phyloP scores from a whole-genome alignment of 2,113 vertebrate genomes.

The Zeus faber region DNA sequence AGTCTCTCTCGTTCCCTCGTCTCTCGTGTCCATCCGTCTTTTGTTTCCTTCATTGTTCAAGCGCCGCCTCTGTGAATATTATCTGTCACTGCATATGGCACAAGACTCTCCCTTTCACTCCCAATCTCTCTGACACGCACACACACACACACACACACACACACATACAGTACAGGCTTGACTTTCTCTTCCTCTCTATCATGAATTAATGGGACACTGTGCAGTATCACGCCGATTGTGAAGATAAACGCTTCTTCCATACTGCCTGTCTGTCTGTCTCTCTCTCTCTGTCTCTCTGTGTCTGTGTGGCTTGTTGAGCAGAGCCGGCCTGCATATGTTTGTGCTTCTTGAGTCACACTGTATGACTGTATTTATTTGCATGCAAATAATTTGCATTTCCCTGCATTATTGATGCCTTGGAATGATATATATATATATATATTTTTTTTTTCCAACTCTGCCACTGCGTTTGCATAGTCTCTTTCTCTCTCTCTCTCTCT shows the following conservation, averaged over 20 bases:
- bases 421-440: neutral
- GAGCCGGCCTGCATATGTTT: conserved; percentile 22
- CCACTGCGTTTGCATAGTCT: neutral
- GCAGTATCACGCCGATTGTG: conserved; percentile 33
- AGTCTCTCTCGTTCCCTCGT: conserved; percentile 14
- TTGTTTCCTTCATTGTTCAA: too few relatives aligned
- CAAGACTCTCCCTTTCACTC: conserved; percentile 6
- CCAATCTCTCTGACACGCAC: neutral
- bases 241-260: conserved; percentile 31
- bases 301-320: too few relatives aligned
- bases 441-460: conserved; percentile 8
- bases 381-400: too few relatives aligned
- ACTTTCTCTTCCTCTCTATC: conserved; percentile 8
- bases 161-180: neutral
- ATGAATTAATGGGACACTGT: conserved; percentile 26
- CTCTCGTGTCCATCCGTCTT: neutral
- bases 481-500: neutral
- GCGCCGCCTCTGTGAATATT: conserved; percentile 55
- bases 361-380: too few relatives aligned
- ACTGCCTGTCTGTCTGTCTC: neutral
- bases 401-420: conserved; percentile 5
- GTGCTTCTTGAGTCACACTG: too few relatives aligned
- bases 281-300: neutral
- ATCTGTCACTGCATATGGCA: conserved; percentile 42
- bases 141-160: conserved; percentile 6